These are phyloP conservation scores for Apocrypta bakeri DNA, from an alignment of 1,140 invertebrate species.

Conservation along the genomic window DNA sequence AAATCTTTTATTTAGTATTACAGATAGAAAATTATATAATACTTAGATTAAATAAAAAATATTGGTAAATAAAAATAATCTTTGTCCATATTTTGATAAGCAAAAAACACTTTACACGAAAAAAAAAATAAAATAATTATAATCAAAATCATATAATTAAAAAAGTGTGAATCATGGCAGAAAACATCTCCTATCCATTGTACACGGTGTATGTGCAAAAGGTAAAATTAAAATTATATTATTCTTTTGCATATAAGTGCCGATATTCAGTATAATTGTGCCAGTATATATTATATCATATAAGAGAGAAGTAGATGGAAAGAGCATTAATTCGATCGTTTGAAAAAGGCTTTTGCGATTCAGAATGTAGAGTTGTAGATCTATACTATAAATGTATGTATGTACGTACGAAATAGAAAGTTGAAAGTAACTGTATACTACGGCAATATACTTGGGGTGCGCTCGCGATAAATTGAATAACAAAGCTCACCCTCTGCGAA, in stretches of 20 bases:
- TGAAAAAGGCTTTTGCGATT: too few relatives aligned
- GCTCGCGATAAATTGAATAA: slow-evolving; percentile 70
- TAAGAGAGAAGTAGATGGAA: too few relatives aligned
- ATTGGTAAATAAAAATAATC: too few relatives aligned
- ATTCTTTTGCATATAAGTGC: neutral
- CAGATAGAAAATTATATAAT: too few relatives aligned
- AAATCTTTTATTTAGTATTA: too few relatives aligned
- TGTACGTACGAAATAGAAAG: neutral
- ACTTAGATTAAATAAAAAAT: too few relatives aligned
- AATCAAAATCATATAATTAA: neutral
- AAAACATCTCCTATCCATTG: neutral
- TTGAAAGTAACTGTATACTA: too few relatives aligned
- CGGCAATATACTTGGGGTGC: neutral
- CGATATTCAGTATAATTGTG: neutral
- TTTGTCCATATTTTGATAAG: too few relatives aligned
- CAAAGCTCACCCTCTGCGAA: slow-evolving; percentile 67
- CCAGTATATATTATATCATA: neutral
- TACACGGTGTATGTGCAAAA: neutral
- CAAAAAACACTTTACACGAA: neutral
- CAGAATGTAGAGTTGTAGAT: neutral
- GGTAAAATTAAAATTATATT: neutral
- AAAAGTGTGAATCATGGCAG: too few relatives aligned
- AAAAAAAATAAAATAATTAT: slow-evolving; percentile 9
- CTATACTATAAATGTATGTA: neutral
- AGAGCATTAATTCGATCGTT: too few relatives aligned